These are phyloP conservation scores for Grantiella picta DNA, from an alignment of 2,113 vertebrate genomes.

Conservation along the genomic window DNA sequence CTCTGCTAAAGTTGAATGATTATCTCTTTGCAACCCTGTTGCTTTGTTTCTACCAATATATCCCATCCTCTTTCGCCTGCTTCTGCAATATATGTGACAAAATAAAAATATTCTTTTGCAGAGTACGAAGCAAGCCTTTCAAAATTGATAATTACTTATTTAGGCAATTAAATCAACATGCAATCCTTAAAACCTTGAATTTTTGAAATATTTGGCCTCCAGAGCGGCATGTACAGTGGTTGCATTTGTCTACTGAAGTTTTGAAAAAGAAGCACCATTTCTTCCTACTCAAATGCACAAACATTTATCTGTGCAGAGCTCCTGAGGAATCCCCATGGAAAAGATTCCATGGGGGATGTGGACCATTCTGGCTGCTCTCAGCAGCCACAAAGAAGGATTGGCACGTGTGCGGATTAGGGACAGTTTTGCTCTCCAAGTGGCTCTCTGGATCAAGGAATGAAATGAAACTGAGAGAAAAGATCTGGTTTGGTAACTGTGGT, in stretches of 20 bases:
- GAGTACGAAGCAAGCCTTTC: neutral
- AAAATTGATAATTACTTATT: neutral
- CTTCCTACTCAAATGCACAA: neutral
- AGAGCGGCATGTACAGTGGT: neutral
- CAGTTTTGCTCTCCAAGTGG: neutral
- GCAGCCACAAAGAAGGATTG: accelerated
- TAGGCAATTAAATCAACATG: neutral
- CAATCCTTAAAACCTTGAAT: neutral
- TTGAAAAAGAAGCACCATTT: neutral
- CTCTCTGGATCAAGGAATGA: neutral
- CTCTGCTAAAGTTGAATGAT: accelerated
- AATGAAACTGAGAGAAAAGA: neutral
- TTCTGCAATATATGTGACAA: neutral
- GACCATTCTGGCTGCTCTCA: neutral
- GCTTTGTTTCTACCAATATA: neutral
- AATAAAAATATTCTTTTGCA: neutral
- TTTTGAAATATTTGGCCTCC: neutral
- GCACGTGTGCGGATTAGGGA: neutral
- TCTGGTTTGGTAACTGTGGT: too few species aligned
- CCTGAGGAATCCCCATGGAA: neutral
- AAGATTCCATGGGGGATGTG: neutral
- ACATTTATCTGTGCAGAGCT: neutral
- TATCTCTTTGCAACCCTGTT: neutral
- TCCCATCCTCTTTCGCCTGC: neutral
- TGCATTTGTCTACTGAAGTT: neutral